Evolutionary conservation across 2,113 vertebrate species (phyloP).

Genomic region (Neolamprologus tretocephalus): DNA sequence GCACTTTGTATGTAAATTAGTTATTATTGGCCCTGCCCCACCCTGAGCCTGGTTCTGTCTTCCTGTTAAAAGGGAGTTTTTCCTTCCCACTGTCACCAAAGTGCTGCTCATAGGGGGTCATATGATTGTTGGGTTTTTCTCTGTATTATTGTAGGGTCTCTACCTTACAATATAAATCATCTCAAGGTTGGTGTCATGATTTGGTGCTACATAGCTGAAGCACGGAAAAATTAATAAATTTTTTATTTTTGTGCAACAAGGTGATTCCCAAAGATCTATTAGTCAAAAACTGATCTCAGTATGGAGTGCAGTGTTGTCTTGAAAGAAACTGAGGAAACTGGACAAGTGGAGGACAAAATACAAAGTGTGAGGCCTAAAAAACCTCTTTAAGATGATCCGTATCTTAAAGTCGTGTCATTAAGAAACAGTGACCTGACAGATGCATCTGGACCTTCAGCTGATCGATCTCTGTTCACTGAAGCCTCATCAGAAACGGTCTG

Average conservation of each 20-base stretch:
- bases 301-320: background rate
- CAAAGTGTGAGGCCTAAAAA: background rate
- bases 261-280: background rate
- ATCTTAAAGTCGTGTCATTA: background rate
- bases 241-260: background rate
- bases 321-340: background rate
- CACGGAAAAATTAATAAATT: background rate
- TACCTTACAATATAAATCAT: background rate
- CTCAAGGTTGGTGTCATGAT: background rate
- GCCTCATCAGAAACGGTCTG: background rate
- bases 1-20: background rate
- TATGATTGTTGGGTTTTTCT: accelerated
- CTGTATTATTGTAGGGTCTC: background rate
- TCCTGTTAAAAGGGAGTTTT: background rate
- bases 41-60: background rate
- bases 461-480: accelerated
- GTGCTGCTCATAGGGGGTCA: accelerated
- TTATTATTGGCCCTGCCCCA: background rate
- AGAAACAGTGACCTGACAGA: background rate
- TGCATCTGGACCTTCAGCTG: background rate
- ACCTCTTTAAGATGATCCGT: background rate
- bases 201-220: background rate
- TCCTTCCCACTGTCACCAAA: background rate
- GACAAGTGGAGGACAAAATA: background rate
- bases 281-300: accelerated